Conservation (phyloP, 1,140 invertebrate species). For the Ptiloglossa arizonensis region DNA sequence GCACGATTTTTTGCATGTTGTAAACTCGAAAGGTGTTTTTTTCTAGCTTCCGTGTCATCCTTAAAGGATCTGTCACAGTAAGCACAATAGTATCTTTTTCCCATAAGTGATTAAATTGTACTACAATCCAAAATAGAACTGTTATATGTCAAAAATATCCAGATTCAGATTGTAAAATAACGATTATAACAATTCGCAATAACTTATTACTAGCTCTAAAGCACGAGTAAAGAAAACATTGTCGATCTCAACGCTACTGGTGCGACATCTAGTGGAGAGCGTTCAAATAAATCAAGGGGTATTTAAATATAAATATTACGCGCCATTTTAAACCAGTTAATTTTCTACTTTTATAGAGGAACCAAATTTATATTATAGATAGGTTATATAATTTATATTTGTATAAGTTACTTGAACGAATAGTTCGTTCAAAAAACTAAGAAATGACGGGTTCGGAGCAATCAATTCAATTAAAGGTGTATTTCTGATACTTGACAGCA, state of each 20-base stretch:
- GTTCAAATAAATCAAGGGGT: not conserved
- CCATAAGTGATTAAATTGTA: constrained; percentile 72
- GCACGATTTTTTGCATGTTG: constrained; percentile 84
- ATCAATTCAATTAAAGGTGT: not conserved
- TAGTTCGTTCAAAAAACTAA: not conserved
- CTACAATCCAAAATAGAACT: no score
- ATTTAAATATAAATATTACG: constrained; percentile 2
- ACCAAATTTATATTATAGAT: no score
- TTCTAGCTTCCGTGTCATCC: constrained; percentile 83
- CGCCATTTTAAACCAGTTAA: not conserved
- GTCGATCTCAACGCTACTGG: not conserved
- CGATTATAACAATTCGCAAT: not conserved
- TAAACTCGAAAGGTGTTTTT: constrained; percentile 85
- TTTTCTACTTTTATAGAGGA: no score
- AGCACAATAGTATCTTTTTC: constrained; percentile 86
- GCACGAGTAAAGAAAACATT: not conserved
- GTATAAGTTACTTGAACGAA: not conserved
- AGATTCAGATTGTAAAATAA: not conserved
- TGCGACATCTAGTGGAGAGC: constrained; percentile 12
- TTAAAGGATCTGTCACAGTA: constrained; percentile 88
- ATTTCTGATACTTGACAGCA: constrained; percentile 15
- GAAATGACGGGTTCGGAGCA: not conserved
- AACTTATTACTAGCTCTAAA: no score
- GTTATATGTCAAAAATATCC: not conserved
- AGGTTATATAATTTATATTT: no score